Conservation (phyloP, 1,140 invertebrate species). For the Zaprionus ghesquierei region DNA sequence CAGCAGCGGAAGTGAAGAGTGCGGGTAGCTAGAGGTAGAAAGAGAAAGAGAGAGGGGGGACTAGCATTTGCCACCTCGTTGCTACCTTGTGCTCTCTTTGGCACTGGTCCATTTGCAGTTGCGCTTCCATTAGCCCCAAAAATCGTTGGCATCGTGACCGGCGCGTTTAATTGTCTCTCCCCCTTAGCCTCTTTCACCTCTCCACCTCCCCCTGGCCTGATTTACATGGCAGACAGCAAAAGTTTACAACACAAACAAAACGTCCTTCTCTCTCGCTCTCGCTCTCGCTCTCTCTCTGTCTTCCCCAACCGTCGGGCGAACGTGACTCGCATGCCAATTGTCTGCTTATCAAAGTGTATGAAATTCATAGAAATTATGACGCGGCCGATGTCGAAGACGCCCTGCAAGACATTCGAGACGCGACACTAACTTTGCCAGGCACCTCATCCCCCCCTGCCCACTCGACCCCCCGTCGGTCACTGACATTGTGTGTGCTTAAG, state of each 20-base stretch:
- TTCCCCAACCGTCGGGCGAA: constrained; percentile 20
- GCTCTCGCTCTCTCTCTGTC: neutral
- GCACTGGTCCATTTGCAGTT: constrained; percentile 26
- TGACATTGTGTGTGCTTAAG: constrained; percentile 66
- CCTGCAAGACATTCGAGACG: constrained; percentile 3
- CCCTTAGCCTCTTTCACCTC: no score
- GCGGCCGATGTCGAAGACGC: constrained; percentile 36
- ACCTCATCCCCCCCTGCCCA: neutral
- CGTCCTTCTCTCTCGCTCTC: neutral
- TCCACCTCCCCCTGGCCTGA: constrained; percentile 42
- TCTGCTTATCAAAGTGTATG: constrained; percentile 78
- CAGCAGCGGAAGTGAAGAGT: constrained; percentile 54
- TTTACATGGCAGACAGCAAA: constrained; percentile 65
- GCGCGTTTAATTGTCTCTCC: constrained; percentile 63
- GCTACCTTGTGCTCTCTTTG: neutral
- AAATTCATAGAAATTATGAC: constrained; percentile 81
- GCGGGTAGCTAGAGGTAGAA: neutral
- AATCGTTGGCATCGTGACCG: constrained; percentile 64
- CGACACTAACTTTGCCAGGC: neutral
- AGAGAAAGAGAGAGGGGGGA: neutral
- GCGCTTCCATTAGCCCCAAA: constrained; percentile 66
- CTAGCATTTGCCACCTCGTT: neutral
- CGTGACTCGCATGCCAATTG: constrained; percentile 75
- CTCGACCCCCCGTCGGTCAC: neutral
- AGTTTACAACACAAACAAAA: constrained; percentile 62